Evolutionary conservation across 2,888 invertebrate species (phyloP), one percentile per base, ranked within the genome.

Genomic region (Xiphydria camelus): DNA sequence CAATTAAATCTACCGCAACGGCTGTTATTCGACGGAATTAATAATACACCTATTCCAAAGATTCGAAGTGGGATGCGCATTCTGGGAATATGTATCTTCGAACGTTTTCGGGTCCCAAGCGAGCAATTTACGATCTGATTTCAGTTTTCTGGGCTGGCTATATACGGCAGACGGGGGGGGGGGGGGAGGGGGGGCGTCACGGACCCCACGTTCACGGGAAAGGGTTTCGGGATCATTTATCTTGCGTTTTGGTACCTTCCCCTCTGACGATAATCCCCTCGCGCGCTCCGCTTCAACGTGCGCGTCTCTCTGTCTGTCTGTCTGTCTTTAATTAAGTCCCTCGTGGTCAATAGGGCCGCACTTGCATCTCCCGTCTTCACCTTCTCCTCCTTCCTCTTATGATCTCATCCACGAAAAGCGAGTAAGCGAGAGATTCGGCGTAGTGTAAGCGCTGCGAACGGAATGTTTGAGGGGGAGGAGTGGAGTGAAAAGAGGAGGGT

Each of bases 321-420:
- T 38, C 32, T 32, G 49, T 39, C 40, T 34, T 51, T 62, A 66
- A 66, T 66, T 66, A 63, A 65, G 53, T 57, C 54, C 46, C 57
- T 37, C 38, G 56, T 41, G 57, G 57, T 53, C 53, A 53, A 59
- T 58, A 42, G 49, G 54, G 54, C 61, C n/a, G n/a, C n/a, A n/a
- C n/a, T n/a, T n/a, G n/a, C n/a, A n/a, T n/a, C n/a, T n/a, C n/a
- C n/a, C n/a, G n/a, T n/a, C 15, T 29, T 29, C 12, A 29, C 29
- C 29, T 29, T 10, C 12, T 29, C 6, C 2, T 7, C 14, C 14
- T 12, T 29, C 29, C 29, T 12, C 12, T 15, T 29, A 29, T 2
- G 29, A 25, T 25, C 10, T n/a, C 10, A 12, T 9, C 17, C 19
- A 19, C 19, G 17, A 10, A 12, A 29, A 29, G 29, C 15, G 29